These are phyloP conservation scores for Cydia amplana DNA, from an alignment of 1,140 invertebrate genomes.

Conservation along the genomic window DNA sequence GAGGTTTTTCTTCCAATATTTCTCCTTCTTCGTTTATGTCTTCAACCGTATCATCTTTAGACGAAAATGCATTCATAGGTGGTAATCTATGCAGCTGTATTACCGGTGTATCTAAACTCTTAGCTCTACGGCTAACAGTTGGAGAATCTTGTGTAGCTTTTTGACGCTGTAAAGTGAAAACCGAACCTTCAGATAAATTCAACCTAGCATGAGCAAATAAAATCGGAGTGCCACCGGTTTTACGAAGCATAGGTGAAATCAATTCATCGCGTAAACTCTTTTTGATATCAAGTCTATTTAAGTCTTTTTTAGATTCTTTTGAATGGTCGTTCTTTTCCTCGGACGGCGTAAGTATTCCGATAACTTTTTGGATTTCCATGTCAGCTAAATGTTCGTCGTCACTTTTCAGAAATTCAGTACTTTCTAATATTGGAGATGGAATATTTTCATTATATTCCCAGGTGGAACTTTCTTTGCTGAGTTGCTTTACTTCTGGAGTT, in stretches of 20 bases:
- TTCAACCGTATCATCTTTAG: constrained; percentile 91
- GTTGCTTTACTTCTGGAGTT: constrained; percentile 74
- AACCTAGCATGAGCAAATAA: constrained; percentile 88
- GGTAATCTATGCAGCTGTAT: constrained; percentile 88
- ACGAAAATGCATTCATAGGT: constrained; percentile 91
- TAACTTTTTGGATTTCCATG: constrained; percentile 77
- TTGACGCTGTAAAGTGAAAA: constrained; percentile 86
- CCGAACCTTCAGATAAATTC: constrained; percentile 90
- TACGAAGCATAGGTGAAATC: constrained; percentile 81
- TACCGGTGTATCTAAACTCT: constrained; percentile 90
- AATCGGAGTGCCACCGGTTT: constrained; percentile 87
- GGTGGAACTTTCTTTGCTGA: constrained; percentile 76
- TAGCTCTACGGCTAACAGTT: constrained; percentile 86
- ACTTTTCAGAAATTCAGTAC: constrained; percentile 81
- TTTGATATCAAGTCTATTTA: constrained; percentile 60
- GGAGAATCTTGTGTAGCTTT: constrained; percentile 86
- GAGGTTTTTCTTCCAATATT: constrained; percentile 81
- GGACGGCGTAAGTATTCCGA: constrained; percentile 54
- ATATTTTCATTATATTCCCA: constrained; percentile 84
- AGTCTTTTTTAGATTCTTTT: constrained; percentile 59
- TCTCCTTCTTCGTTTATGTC: constrained; percentile 84
- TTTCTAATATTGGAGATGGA: constrained; percentile 81
- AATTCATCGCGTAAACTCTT: constrained; percentile 76
- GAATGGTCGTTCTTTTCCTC: constrained; percentile 57
- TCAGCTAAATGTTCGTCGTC: constrained; percentile 80